Evolutionary conservation across 2,113 vertebrate species (phyloP).

Genomic region (Ariopsis seemanni): DNA sequence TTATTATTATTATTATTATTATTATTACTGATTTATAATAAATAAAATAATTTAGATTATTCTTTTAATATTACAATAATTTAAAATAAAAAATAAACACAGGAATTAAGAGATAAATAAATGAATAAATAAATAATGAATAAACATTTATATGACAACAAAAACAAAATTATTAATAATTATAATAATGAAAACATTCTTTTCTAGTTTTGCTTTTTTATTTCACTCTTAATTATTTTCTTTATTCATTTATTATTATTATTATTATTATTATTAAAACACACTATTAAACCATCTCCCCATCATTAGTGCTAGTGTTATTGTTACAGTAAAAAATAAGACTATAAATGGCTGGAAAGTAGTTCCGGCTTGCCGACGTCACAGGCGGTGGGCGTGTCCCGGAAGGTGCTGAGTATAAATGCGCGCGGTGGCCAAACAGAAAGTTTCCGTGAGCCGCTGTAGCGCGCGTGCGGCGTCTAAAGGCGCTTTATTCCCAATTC

Average conservation of each 20-base stretch:
- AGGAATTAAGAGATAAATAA: not conserved
- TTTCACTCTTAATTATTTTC: no score
- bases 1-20: no score
- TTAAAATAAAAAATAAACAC: not conserved
- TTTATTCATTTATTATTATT: not conserved
- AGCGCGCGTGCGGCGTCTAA: not conserved
- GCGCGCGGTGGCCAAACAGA: constrained; percentile 73
- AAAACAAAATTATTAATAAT: no score
- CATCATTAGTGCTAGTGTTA: not conserved
- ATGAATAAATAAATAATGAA: not conserved
- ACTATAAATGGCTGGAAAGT: constrained; percentile 62
- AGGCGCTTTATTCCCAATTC: not conserved
- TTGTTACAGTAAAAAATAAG: not conserved
- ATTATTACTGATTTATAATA: not conserved
- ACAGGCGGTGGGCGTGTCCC: constrained; percentile 66
- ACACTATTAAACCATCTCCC: not conserved
- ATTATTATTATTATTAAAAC: not conserved
- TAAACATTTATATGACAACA: no score
- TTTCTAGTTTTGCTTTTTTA: no score
- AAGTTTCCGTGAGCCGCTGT: constrained; percentile 70
- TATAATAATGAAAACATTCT: no score
- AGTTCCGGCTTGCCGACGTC: constrained; percentile 64
- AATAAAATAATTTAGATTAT: not conserved
- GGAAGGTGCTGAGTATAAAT: constrained; percentile 73
- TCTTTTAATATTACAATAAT: not conserved